phyloP scores from a whole-genome alignment of 2,888 invertebrate species.

The Autographa pulchrina region DNA sequence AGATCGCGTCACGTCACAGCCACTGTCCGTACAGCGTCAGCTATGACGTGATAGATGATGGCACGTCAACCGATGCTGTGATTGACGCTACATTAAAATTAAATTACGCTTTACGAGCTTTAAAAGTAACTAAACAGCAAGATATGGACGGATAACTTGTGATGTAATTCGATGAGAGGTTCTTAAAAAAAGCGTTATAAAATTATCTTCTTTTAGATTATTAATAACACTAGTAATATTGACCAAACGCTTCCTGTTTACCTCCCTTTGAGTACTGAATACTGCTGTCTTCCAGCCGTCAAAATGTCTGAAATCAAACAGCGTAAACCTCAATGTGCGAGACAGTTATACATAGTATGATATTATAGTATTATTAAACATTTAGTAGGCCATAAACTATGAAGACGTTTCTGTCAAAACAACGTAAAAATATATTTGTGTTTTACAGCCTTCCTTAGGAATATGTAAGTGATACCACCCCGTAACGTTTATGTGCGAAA shows the following conservation, averaged over 20 bases:
- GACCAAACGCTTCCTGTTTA: no score
- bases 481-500: conserved; percentile 36
- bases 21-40: not conserved
- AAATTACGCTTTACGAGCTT: not conserved
- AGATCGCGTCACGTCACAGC: not conserved
- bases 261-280: no score
- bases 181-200: not conserved
- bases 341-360: not conserved
- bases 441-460: conserved; percentile 49
- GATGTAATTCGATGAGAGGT: not conserved
- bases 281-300: not conserved
- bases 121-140: not conserved
- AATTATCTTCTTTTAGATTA: no score
- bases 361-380: conserved; percentile 31
- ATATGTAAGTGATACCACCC: conserved; percentile 37
- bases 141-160: not conserved
- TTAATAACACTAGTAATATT: no score
- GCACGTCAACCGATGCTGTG: not conserved
- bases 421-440: conserved; percentile 46
- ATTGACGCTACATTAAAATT: conserved; percentile 7
- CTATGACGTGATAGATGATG: conserved; percentile 10
- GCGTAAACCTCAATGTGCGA: not conserved
- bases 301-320: not conserved
- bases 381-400: conserved; percentile 47
- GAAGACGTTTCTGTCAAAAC: conserved; percentile 36